phyloP scores from a whole-genome alignment of 2,797 vertebrate species.

The Cossypha niveicapilla region DNA sequence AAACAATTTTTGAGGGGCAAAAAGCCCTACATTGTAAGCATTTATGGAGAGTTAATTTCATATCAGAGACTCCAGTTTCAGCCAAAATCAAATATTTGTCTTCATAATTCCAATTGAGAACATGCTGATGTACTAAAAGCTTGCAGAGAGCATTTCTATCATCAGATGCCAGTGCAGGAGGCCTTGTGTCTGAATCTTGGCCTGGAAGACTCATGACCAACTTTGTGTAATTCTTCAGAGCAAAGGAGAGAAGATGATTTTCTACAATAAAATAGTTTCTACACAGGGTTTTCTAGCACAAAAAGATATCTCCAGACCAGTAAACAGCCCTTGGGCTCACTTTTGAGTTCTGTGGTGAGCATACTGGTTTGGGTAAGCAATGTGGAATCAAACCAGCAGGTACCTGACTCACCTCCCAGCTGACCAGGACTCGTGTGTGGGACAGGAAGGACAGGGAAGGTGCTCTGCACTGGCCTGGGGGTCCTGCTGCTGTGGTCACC shows the following conservation, averaged over 20 bases:
- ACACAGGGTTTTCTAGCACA: rapidly evolving
- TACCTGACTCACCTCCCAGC: conserved; percentile 89
- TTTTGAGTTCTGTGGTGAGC: neutral
- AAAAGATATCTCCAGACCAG: neutral
- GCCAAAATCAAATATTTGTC: conserved; percentile 40
- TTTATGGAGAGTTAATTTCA: neutral
- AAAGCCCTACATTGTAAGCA: neutral
- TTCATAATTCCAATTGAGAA: neutral
- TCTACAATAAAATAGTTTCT: neutral
- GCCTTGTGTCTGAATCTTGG: neutral
- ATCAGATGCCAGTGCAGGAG: neutral
- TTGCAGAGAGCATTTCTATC: neutral
- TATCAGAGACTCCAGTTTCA: neutral
- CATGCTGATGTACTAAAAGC: neutral
- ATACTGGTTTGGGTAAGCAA: no score
- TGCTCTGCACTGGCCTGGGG: conserved; percentile 88
- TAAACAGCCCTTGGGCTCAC: neutral
- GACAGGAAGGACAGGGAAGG: conserved; percentile 84
- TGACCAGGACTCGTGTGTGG: conserved; percentile 82
- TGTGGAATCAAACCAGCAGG: neutral
- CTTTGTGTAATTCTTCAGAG: neutral
- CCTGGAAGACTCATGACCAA: neutral
- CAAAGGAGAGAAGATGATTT: neutral
- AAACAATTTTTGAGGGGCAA: neutral
- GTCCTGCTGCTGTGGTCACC: conserved; percentile 90